Conservation (phyloP, 2,888 invertebrate species). For the Microplitis deprimator region DNA sequence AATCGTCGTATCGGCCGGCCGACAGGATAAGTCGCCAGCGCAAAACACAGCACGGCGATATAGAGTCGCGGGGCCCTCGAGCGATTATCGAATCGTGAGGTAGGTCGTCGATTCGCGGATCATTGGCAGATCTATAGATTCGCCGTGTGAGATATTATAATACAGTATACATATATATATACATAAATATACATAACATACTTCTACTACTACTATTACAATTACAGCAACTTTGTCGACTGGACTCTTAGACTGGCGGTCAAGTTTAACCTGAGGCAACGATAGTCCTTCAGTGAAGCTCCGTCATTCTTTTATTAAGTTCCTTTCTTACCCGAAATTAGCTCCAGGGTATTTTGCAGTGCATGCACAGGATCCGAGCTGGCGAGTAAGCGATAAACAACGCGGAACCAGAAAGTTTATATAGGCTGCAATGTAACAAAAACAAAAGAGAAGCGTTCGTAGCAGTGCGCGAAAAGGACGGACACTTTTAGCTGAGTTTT, state of each 20-base stretch:
- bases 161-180: not conserved
- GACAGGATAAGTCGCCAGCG: constrained; percentile 29
- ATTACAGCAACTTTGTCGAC: not conserved
- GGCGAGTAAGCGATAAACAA: constrained; percentile 38
- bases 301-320: constrained; percentile 14
- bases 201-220: not conserved
- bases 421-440: constrained; percentile 7
- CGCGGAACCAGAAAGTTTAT: constrained; percentile 16
- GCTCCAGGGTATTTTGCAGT: constrained; percentile 24
- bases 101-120: constrained; percentile 45
- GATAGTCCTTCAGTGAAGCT: constrained; percentile 43
- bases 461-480: constrained; percentile 4
- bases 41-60: constrained; percentile 44
- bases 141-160: constrained; percentile 37
- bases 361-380: constrained; percentile 6
- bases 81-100: constrained; percentile 55
- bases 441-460: not conserved
- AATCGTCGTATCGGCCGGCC: constrained; percentile 40
- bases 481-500: constrained; percentile 23
- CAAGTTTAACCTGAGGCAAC: constrained; percentile 34
- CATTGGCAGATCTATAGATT: constrained; percentile 41
- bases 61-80: constrained; percentile 47
- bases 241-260: constrained; percentile 31
- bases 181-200: not conserved
- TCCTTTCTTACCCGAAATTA: constrained; percentile 9